phyloP scores from a whole-genome alignment of 1,140 invertebrate genomes.

The Rhyacophila brunnea region DNA sequence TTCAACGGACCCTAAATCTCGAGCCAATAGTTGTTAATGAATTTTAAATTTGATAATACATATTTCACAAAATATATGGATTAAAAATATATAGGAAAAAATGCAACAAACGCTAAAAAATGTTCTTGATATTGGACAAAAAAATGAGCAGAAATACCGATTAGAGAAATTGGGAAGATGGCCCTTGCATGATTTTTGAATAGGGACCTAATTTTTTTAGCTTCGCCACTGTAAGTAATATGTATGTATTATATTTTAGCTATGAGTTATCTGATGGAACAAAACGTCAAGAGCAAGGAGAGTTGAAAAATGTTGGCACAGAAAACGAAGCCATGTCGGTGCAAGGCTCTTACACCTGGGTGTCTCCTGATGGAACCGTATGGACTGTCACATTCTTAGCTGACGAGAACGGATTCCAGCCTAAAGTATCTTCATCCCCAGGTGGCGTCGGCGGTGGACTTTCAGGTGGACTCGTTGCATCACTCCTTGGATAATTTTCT shows the following conservation, averaged over 20 bases:
- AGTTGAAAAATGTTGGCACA: slow-evolving; percentile 43
- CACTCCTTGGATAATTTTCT: slow-evolving; percentile 21
- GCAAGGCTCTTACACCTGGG: slow-evolving; percentile 39
- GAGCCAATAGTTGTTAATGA: too few relatives aligned
- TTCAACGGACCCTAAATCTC: too few relatives aligned
- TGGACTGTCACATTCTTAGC: slow-evolving; percentile 58
- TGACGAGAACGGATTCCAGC: slow-evolving; percentile 61
- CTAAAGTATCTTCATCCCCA: slow-evolving; percentile 37
- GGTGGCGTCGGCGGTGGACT: slow-evolving; percentile 8
- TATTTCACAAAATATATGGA: too few relatives aligned
- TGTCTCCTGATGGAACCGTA: slow-evolving; percentile 55
- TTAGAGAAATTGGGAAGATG: too few relatives aligned
- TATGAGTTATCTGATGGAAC: slow-evolving; percentile 54
- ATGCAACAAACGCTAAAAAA: too few relatives aligned
- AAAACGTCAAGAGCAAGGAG: slow-evolving; percentile 48
- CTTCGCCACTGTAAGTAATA: too few relatives aligned
- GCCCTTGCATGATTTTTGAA: too few relatives aligned
- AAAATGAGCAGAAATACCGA: too few relatives aligned
- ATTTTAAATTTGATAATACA: too few relatives aligned
- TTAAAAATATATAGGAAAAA: too few relatives aligned
- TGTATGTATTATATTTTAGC: slow-evolving; percentile 36
- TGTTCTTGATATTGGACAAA: too few relatives aligned
- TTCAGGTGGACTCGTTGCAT: slow-evolving; percentile 15
- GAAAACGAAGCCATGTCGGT: slow-evolving; percentile 43
- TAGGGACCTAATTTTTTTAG: too few relatives aligned